phyloP scores from a whole-genome alignment of 2,888 invertebrate species.

The Carabus problematicus region DNA sequence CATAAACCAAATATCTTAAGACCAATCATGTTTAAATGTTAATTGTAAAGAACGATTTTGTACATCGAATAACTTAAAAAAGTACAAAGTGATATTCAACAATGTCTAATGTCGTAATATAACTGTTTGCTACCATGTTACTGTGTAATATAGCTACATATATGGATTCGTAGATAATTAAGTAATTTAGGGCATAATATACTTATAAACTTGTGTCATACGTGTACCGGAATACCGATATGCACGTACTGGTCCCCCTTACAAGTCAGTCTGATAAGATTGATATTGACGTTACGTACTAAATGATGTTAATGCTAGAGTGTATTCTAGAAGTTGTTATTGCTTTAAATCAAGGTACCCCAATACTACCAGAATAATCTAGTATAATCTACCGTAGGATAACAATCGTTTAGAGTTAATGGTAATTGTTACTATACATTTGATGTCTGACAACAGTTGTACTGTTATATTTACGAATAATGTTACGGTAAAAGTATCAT shows the following conservation, averaged over 20 bases:
- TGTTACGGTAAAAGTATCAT: background rate
- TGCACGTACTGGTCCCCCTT: slow-evolving; percentile 33
- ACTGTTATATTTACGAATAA: slow-evolving; percentile 20
- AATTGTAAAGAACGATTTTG: slow-evolving; percentile 35
- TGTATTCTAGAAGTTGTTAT: background rate
- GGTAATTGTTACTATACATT: slow-evolving; percentile 1
- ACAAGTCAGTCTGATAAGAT: background rate
- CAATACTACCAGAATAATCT: too few species aligned
- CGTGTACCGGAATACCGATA: too few species aligned
- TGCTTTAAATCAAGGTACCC: too few species aligned
- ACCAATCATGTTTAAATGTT: background rate
- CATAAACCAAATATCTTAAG: background rate
- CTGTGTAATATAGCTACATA: background rate
- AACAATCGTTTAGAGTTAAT: background rate
- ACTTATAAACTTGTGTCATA: background rate
- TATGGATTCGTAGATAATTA: slow-evolving; percentile 20
- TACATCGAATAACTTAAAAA: slow-evolving; percentile 41
- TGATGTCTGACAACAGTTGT: slow-evolving; percentile 19
- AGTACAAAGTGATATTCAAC: slow-evolving; percentile 43
- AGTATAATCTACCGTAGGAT: too few species aligned
- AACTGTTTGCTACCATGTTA: slow-evolving; percentile 23
- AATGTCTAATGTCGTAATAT: slow-evolving; percentile 27
- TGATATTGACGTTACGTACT: too few species aligned
- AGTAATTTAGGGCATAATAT: slow-evolving; percentile 23
- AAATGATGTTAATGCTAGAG: slow-evolving; percentile 5